Evolutionary conservation across 2,113 vertebrate genomes (phyloP).

Genomic region (Gasterosteus nipponicus): DNA sequence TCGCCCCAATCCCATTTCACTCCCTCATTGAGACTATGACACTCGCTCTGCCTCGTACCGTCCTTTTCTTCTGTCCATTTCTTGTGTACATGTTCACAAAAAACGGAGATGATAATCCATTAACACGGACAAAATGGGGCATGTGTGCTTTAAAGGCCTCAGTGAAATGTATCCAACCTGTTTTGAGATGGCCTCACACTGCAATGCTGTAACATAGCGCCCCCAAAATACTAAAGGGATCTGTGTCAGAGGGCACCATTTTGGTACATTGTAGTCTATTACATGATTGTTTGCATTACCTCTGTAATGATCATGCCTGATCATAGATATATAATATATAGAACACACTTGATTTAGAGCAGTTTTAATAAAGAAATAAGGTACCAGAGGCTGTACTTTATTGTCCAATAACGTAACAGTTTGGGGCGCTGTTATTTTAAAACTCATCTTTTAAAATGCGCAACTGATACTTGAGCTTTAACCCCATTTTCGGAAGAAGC

Average conservation of each 20-base stretch:
- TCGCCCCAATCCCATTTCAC: slow-evolving; percentile 80
- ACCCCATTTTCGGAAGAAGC: slow-evolving; percentile 1
- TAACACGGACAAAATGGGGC: neutral
- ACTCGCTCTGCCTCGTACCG: slow-evolving; percentile 7
- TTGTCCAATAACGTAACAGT: too few species aligned
- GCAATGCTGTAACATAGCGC: neutral
- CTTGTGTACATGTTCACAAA: neutral
- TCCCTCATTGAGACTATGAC: slow-evolving; percentile 6
- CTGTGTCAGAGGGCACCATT: slow-evolving; percentile 27
- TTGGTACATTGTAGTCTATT: neutral
- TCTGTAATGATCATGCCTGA: neutral
- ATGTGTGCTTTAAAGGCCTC: slow-evolving; percentile 77
- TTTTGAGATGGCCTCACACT: neutral
- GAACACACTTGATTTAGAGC: neutral
- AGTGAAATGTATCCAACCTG: slow-evolving; percentile 31
- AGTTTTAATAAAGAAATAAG: too few species aligned
- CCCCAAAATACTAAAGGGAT: slow-evolving; percentile 1
- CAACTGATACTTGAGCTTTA: slow-evolving; percentile 11
- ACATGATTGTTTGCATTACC: neutral
- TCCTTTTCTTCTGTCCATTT: neutral
- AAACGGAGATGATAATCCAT: neutral
- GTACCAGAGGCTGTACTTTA: too few species aligned
- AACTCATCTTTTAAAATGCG: neutral
- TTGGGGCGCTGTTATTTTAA: too few species aligned
- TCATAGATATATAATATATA: neutral